Evolutionary conservation across 2,888 invertebrate species (phyloP).

Genomic region (Zaprionus obscuricornis): DNA sequence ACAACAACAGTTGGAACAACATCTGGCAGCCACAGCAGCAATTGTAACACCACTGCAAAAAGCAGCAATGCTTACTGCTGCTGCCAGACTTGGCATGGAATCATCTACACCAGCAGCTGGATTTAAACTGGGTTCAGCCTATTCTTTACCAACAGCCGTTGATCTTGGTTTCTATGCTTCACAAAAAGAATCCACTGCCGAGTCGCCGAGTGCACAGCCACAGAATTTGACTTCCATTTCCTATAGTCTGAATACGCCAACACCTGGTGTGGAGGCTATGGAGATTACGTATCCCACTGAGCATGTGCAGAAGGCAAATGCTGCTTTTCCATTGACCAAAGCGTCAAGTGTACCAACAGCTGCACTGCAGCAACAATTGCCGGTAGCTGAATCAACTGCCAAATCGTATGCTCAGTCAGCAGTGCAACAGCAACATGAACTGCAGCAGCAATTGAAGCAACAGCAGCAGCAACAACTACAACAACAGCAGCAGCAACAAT

Average conservation of each 20-base stretch:
- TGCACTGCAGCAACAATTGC: not conserved
- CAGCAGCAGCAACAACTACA: slow-evolving; percentile 4
- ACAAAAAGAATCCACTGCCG: slow-evolving; percentile 11
- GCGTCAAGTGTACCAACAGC: not conserved
- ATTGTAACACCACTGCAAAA: slow-evolving; percentile 5
- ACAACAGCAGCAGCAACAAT: not conserved
- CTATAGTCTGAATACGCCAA: slow-evolving; percentile 49
- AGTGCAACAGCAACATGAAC: slow-evolving; percentile 12
- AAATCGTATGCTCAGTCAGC: not conserved
- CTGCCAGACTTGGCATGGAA: not conserved
- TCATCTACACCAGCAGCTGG: not conserved
- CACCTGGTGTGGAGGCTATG: slow-evolving; percentile 44
- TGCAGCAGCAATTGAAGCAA: not conserved
- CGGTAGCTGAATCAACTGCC: not conserved
- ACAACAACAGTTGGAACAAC: not conserved
- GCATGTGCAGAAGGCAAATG: no score
- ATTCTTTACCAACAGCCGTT: slow-evolving; percentile 15
- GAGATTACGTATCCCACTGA: slow-evolving; percentile 45
- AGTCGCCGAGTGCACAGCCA: slow-evolving; percentile 1
- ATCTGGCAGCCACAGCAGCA: not conserved
- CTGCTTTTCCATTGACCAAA: no score
- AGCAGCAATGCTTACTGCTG: not conserved
- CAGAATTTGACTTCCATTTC: slow-evolving; percentile 30
- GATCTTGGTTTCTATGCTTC: slow-evolving; percentile 17
- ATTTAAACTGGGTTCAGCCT: slow-evolving; percentile 39